Evolutionary conservation across 2,797 vertebrate species (phyloP), one percentile per base, ranked within the genome.

Genomic region (Margarornis squamiger): DNA sequence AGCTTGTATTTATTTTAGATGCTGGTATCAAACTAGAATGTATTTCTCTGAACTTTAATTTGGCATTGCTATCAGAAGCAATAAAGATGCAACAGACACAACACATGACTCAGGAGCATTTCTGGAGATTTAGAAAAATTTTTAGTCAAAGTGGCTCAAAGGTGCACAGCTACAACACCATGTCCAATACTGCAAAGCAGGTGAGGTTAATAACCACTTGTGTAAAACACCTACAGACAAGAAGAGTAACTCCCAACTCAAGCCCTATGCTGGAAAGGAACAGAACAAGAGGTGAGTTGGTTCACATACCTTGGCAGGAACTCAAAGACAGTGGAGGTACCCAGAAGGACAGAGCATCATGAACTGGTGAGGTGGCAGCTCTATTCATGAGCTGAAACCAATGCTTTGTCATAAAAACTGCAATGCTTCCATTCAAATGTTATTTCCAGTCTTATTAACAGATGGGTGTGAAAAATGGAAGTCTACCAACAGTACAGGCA

Each of bases 401-500:
- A 13, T 10, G 26, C 58, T 93, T 58, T 68, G 62, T 52, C 70
- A 66, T 58, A 91, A 83, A 92, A 88, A 19, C 65, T 86, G 52
- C 54, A 90, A 27, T 41, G 41, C 48, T 90, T 91, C 48, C 38
- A 63, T 67, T 52, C 58, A 88, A 73, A 34, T 57, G 51, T 62
- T 84, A 84, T 63, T 91, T 92, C 73, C 90, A 81, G 49, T 59
- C 86, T 90, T 66, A 80, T 81, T 78, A 95, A 79, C 16, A 70
- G 51, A 81, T 45, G 38, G 29, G 55, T 75, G 66, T 90, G 73
- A 94, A 82, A 93, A 93, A 75, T 78, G 52, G 89, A 92, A 94
- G 21, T 10, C 48, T 81, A 90, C 38, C 87, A 93, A 79, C 9
- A 76, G 48, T 13, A 63, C 14, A 72, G 48, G 67, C 70, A 91